A percentile compares a stretch with the other conserved stretches of the same genome.
These are phyloP conservation scores for Halocynthia aurantium DNA, from an alignment of 23 tunicate genomes.

Conservation along the genomic window DNA sequence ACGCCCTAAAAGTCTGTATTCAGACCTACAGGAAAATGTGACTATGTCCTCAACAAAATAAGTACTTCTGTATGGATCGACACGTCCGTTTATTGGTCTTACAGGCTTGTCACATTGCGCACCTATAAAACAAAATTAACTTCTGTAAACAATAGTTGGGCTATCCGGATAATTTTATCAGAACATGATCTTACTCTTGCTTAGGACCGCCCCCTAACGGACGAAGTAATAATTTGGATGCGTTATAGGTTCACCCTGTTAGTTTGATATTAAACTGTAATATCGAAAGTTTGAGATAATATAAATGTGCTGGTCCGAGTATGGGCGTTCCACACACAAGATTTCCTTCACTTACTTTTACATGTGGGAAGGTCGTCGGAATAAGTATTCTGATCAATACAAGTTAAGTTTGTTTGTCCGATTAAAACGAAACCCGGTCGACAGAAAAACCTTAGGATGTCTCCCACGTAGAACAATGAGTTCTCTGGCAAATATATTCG, in stretches of 20 bases:
- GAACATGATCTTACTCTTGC: too few relatives aligned
- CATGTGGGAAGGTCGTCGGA: not conserved
- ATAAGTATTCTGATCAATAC: not conserved
- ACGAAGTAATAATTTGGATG: too few relatives aligned
- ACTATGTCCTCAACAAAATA: conserved; percentile 18
- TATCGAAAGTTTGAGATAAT: too few relatives aligned
- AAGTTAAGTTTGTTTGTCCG: conserved; percentile 5
- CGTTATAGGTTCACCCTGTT: too few relatives aligned
- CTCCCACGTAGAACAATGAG: not conserved
- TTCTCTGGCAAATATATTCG: not conserved
- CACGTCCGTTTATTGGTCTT: conserved; percentile 1
- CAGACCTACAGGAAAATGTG: conserved; percentile 13
- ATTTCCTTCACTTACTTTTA: not conserved
- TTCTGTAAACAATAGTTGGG: too few relatives aligned
- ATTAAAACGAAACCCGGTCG: not conserved
- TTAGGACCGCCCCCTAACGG: too few relatives aligned
- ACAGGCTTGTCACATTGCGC: conserved; percentile 9
- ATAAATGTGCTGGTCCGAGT: too few relatives aligned
- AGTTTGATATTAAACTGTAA: too few relatives aligned
- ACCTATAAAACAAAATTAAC: not conserved
- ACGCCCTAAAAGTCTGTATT: conserved; percentile 17
- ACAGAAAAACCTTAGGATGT: not conserved
- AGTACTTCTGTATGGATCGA: not conserved
- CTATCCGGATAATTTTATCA: too few relatives aligned
- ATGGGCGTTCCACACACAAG: too few relatives aligned